A percentile compares a stretch with the other conserved stretches of the same genome.
These are phyloP conservation scores for Prenolepis imparis DNA, from an alignment of 2,888 invertebrate species.

Conservation along the genomic window DNA sequence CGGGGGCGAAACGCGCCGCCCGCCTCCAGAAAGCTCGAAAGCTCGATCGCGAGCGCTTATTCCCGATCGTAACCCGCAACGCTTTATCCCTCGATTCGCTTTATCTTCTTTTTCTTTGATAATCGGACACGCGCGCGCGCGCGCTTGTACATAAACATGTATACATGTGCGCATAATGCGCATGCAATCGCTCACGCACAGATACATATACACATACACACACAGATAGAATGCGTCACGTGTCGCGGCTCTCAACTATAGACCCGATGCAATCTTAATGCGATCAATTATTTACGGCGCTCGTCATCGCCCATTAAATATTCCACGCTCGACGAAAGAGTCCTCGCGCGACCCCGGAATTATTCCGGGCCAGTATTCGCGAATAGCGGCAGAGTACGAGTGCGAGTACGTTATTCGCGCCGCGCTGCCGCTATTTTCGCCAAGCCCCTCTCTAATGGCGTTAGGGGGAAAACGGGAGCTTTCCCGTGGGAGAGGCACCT, in stretches of 20 bases:
- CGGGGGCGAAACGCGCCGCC: slow-evolving; percentile 66
- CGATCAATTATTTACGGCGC: slow-evolving; percentile 53
- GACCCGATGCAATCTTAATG: slow-evolving; percentile 58
- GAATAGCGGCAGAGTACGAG: slow-evolving; percentile 18
- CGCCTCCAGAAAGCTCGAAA: slow-evolving; percentile 75
- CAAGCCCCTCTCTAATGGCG: slow-evolving; percentile 23
- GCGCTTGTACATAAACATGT: not conserved
- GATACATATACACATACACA: not conserved
- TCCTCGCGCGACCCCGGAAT: slow-evolving; percentile 51
- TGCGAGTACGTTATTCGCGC: not conserved
- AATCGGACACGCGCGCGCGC: slow-evolving; percentile 32
- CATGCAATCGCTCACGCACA: not conserved
- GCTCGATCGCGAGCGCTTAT: slow-evolving; percentile 73
- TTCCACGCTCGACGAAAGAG: slow-evolving; percentile 57
- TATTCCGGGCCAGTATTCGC: slow-evolving; percentile 55
- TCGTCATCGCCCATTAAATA: slow-evolving; percentile 56
- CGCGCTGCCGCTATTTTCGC: slow-evolving; percentile 45
- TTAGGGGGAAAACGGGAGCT: slow-evolving; percentile 17
- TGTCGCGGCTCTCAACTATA: slow-evolving; percentile 54
- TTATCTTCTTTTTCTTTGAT: slow-evolving; percentile 54
- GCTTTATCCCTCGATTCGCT: slow-evolving; percentile 39
- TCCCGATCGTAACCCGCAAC: slow-evolving; percentile 66
- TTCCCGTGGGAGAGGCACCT: slow-evolving; percentile 42
- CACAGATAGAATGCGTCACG: slow-evolving; percentile 43
- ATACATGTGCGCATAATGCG: not conserved